Evolutionary conservation across 2,888 invertebrate species (phyloP).

Genomic region (Cynaeus angustus): DNA sequence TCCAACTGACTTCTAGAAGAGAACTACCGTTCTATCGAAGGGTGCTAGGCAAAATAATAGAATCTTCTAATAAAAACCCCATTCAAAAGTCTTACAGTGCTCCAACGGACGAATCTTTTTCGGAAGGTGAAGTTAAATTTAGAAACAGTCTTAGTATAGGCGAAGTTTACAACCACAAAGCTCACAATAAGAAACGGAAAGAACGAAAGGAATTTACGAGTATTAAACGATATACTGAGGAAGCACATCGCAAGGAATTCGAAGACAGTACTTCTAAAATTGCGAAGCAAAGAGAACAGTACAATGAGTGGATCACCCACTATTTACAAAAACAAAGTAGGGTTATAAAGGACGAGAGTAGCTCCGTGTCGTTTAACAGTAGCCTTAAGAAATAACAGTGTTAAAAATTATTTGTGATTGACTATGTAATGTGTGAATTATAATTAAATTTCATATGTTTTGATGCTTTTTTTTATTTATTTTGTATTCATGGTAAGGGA

Average conservation of each 20-base stretch:
- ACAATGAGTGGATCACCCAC: slow-evolving; percentile 65
- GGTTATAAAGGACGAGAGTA: slow-evolving; percentile 47
- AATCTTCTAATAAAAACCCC: slow-evolving; percentile 5
- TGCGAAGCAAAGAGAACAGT: slow-evolving; percentile 58
- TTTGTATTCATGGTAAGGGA: too few relatives aligned
- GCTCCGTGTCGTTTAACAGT: slow-evolving; percentile 40
- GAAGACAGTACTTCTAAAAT: slow-evolving; percentile 51
- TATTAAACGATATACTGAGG: slow-evolving; percentile 53
- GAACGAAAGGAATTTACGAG: not conserved
- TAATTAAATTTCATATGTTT: not conserved
- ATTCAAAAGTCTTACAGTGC: slow-evolving; percentile 13
- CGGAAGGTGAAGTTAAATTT: slow-evolving; percentile 62
- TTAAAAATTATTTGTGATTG: slow-evolving; percentile 2
- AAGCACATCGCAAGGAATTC: slow-evolving; percentile 44
- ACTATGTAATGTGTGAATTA: not conserved
- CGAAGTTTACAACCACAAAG: slow-evolving; percentile 61
- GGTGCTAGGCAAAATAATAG: slow-evolving; percentile 15
- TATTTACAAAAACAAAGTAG: slow-evolving; percentile 55
- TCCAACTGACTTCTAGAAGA: slow-evolving; percentile 12
- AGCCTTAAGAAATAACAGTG: slow-evolving; percentile 20
- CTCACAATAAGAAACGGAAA: slow-evolving; percentile 7
- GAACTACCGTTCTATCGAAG: slow-evolving; percentile 41
- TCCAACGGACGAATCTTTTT: slow-evolving; percentile 51
- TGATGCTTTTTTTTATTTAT: too few relatives aligned
- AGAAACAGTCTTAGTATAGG: slow-evolving; percentile 62